Base-by-base conservation (phyloP, 2,888 invertebrate genomes). In the Cyrtodaria siliqua region DNA sequence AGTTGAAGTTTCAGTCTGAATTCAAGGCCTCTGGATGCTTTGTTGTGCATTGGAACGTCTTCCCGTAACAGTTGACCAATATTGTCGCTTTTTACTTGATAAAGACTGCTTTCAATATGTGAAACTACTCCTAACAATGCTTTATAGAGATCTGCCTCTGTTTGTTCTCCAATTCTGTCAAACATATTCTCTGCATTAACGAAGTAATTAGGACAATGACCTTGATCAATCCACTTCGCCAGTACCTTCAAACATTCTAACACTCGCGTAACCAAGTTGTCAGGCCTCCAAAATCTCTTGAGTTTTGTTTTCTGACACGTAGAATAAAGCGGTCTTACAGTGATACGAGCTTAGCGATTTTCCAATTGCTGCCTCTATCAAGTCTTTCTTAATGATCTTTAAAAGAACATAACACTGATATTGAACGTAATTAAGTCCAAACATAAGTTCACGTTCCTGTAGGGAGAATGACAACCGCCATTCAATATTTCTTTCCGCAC, bases 381-480 rank as follows among this genome's bases (percentile, higher is more conserved):
- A 29, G 16, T 62, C 62, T 4, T 49, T 56, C 20, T 70, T 70
- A 4, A 70, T 57, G 23, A 62, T 29, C 27, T 70, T 70, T 4
- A 70, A 42, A n/a, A 70, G 16, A 20, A 70, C 50, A 38, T 70
- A 70, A 29, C 62, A 62, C 38, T 70, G 55, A 16, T 44, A 26
- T 20, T 70, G 70, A 20, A 62, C 62, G 14, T 24, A 18, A 27
- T 40, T 62, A 2, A 70, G 56, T 4, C 38, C n/a, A 16, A 56
- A 49, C 62, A 70, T 62, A 12, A 70, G 47, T 24, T 42, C 23
- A 29, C 70, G 9, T 18, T 70, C 70, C 40, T 70, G 70, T 12
- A 55, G 16, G n/a, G 62, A 62, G 27, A 70, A 70, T 3, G 70
- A 70, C n/a, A 70, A 14, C 24, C 70, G 20, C 70, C 70, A 70